Percentiles rank a stretch among this genome's conserved stretches.
These are phyloP conservation scores for Tachysurus vachellii DNA, from an alignment of 2,113 vertebrate genomes.

Conservation along the genomic window DNA sequence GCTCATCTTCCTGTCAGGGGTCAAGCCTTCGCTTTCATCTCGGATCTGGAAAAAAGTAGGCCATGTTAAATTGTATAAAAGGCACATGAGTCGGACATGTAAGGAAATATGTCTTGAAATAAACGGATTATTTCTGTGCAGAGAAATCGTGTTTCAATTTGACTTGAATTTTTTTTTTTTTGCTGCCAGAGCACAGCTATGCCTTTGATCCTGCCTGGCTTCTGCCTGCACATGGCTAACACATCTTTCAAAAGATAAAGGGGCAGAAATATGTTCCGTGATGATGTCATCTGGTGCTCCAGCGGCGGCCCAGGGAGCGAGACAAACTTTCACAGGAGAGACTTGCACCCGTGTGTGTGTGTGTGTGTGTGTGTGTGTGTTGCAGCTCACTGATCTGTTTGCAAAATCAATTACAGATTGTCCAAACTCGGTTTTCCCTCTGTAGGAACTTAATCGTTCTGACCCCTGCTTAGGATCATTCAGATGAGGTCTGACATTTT, in stretches of 20 bases:
- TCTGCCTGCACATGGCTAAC: conserved; percentile 75
- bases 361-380: conserved; percentile 54
- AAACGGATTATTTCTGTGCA: conserved; percentile 76
- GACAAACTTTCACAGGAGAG: conserved; percentile 70
- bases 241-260: conserved; percentile 79
- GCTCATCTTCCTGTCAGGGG: conserved; percentile 16
- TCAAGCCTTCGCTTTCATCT: conserved; percentile 45
- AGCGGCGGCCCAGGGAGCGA: conserved; percentile 66
- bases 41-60: conserved; percentile 49
- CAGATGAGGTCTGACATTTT: conserved; percentile 83
- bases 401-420: conserved; percentile 71
- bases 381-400: conserved; percentile 69
- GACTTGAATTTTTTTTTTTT: conserved; percentile 55
- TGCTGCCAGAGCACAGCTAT: conserved; percentile 68
- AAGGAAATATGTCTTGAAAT: conserved; percentile 73
- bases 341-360: conserved; percentile 45
- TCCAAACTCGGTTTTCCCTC: conserved; percentile 64
- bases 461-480: conserved; percentile 76
- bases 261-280: conserved; percentile 74
- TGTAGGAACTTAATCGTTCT: conserved; percentile 63
- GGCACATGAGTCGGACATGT: conserved; percentile 62
- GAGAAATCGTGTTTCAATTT: conserved; percentile 77
- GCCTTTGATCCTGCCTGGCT: conserved; percentile 73
- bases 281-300: conserved; percentile 75
- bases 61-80: conserved; percentile 59